Evolutionary conservation across 2,797 vertebrate species (phyloP).

Genomic region (Mastacembelus armatus): DNA sequence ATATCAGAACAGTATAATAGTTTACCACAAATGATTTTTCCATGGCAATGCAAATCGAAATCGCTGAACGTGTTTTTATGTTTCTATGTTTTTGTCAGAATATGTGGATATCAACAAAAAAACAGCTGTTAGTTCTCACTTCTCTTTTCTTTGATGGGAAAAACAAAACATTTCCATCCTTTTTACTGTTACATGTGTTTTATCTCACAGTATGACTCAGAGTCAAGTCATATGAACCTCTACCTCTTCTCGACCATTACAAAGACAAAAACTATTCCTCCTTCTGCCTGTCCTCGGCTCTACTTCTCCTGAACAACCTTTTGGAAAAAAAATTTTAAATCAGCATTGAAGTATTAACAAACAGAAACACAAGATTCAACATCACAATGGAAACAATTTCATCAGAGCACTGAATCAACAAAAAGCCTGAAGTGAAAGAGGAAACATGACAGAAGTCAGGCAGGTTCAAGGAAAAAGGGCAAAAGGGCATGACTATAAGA

Average conservation of each 20-base stretch:
- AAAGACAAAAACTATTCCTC: conserved; percentile 13
- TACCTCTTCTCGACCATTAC: conserved; percentile 36
- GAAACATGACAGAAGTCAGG: conserved; percentile 10
- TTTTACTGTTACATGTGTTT: conserved; percentile 9
- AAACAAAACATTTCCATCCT: neutral
- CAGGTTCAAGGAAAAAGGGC: conserved; percentile 33
- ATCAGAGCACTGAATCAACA: conserved; percentile 56
- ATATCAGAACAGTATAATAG: neutral
- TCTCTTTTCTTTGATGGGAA: neutral
- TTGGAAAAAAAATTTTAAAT: conserved; percentile 64
- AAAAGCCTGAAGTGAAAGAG: conserved; percentile 31
- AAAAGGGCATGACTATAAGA: conserved; percentile 15
- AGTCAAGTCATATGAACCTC: conserved; percentile 12
- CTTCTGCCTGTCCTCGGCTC: neutral
- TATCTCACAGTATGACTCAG: conserved; percentile 32
- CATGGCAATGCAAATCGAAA: neutral
- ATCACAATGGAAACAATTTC: conserved; percentile 63
- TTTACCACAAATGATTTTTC: neutral
- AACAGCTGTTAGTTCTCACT: too few relatives aligned
- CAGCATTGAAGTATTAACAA: conserved; percentile 76
- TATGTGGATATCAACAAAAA: neutral
- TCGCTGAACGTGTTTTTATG: too few relatives aligned
- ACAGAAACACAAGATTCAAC: conserved; percentile 61
- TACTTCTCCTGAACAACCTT: conserved; percentile 35
- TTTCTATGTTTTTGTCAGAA: neutral